phyloP scores from a whole-genome alignment of 2,797 vertebrate genomes.

The Sylvia borin region DNA sequence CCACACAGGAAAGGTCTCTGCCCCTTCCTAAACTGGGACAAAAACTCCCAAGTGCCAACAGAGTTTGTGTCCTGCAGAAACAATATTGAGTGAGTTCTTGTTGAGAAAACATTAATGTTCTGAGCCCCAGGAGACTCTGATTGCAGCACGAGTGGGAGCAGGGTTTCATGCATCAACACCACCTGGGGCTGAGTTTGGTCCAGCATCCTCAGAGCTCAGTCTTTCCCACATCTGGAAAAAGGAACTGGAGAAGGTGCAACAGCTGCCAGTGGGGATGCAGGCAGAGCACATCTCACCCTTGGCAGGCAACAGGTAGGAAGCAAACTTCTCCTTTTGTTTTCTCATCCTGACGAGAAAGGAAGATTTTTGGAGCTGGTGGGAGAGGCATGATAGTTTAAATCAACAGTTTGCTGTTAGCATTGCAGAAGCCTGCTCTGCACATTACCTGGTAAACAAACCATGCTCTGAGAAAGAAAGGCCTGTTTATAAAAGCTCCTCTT shows the following conservation, averaged over 20 bases:
- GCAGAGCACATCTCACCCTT: not conserved
- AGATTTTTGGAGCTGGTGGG: not conserved
- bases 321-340: not conserved
- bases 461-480: constrained; percentile 43
- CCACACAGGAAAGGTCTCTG: not conserved
- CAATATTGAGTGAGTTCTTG: not conserved
- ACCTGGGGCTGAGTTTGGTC: accelerated
- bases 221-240: not conserved
- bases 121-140: not conserved
- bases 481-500: constrained; percentile 66
- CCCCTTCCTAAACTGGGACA: not conserved
- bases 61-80: not conserved
- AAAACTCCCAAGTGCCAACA: not conserved
- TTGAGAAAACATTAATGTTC: not conserved
- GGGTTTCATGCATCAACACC: not conserved
- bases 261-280: not conserved
- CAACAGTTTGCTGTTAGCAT: constrained; percentile 5
- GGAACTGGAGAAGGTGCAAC: not conserved
- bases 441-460: constrained; percentile 46
- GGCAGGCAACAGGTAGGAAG: not conserved
- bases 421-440: not conserved
- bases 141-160: not conserved
- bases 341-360: not conserved
- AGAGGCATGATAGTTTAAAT: not conserved
- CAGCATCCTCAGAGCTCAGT: not conserved